Evolutionary conservation across 2,797 vertebrate species (phyloP).

Genomic region (Danio tinwini): DNA sequence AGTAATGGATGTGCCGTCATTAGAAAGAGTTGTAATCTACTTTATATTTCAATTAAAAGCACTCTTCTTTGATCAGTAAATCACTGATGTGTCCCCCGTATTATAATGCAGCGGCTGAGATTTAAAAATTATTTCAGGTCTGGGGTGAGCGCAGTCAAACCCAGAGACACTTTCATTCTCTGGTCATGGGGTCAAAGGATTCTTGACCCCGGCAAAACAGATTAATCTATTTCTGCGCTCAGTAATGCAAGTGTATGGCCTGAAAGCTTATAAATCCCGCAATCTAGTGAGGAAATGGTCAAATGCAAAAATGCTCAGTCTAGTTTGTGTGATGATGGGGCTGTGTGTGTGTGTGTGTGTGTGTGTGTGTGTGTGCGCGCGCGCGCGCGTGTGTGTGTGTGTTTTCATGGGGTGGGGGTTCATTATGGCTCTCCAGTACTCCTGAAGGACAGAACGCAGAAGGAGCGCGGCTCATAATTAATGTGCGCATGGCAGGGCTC

Average conservation of each 20-base stretch:
- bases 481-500: constrained; percentile 78
- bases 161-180: constrained; percentile 62
- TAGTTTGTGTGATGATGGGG: constrained; percentile 47
- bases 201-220: constrained; percentile 58
- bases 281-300: constrained; percentile 54
- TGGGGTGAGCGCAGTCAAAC: constrained; percentile 68
- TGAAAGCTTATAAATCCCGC: constrained; percentile 58
- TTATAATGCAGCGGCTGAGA: constrained; percentile 68
- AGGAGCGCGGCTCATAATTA: constrained; percentile 81
- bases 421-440: constrained; percentile 71
- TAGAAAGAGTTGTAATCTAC: constrained; percentile 65
- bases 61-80: constrained; percentile 74
- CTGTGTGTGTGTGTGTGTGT: constrained; percentile 25
- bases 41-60: constrained; percentile 76
- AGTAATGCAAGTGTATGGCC: constrained; percentile 61
- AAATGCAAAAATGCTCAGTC: constrained; percentile 55
- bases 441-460: constrained; percentile 80
- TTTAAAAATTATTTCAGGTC: constrained; percentile 71
- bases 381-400: constrained; percentile 13
- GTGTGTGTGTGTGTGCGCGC: too few relatives aligned
- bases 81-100: constrained; percentile 73
- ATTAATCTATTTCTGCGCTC: constrained; percentile 73
- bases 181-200: constrained; percentile 64
- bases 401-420: constrained; percentile 65
- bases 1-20: constrained; percentile 61